Evolutionary conservation across 2,888 invertebrate genomes (phyloP).

Genomic region (Furcula furcula): DNA sequence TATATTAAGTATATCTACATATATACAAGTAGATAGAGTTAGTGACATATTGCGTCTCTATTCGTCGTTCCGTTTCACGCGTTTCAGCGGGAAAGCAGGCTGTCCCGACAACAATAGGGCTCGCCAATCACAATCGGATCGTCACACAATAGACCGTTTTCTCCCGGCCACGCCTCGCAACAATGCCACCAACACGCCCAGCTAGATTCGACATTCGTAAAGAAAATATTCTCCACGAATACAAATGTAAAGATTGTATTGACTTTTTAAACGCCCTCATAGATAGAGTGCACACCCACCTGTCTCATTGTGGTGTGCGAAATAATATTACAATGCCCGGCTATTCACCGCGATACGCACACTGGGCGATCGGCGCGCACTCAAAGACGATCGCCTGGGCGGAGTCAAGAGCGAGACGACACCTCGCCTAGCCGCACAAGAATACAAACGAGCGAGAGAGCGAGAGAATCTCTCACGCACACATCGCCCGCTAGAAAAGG

Average conservation of each 20-base stretch:
- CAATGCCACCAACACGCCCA: constrained; percentile 75
- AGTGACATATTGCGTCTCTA: no score
- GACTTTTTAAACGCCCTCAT: constrained; percentile 81
- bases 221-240: constrained; percentile 77
- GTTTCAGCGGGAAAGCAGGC: constrained; percentile 30
- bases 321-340: constrained; percentile 68
- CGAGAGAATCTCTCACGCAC: constrained; percentile 59
- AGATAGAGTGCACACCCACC: constrained; percentile 74
- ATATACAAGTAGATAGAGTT: no score
- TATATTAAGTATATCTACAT: no score
- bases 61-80: constrained; percentile 12
- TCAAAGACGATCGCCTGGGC: constrained; percentile 67
- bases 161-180: constrained; percentile 69
- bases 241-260: constrained; percentile 76
- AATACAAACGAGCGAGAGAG: constrained; percentile 54
- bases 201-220: constrained; percentile 53
- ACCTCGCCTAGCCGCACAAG: constrained; percentile 54
- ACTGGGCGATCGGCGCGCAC: constrained; percentile 55
- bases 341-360: constrained; percentile 63
- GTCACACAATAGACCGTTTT: constrained; percentile 71
- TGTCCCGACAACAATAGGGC: constrained; percentile 42
- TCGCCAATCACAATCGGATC: constrained; percentile 66
- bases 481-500: constrained; percentile 74
- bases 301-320: constrained; percentile 74
- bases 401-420: constrained; percentile 73